phyloP scores from a whole-genome alignment of 2,113 vertebrate genomes.

The Ctenodactylus gundi region DNA sequence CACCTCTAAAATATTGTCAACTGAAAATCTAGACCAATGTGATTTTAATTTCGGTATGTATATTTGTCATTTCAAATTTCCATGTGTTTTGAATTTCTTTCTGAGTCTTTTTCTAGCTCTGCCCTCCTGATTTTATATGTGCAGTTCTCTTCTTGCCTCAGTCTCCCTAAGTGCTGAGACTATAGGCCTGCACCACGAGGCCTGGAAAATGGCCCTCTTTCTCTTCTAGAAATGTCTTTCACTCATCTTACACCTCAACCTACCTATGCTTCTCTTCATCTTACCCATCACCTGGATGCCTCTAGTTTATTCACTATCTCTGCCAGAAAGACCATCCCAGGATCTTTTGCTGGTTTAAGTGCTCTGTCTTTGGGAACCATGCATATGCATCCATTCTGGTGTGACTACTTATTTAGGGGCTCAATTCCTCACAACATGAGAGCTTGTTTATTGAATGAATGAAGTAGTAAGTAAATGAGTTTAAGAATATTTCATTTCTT shows the following conservation, averaged over 20 bases:
- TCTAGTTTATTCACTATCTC: not conserved
- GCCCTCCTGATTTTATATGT: not conserved
- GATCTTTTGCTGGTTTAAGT: not conserved
- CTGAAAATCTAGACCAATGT: not conserved
- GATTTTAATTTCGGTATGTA: not conserved
- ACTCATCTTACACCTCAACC: not conserved
- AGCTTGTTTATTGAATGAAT: not conserved
- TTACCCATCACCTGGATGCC: not conserved
- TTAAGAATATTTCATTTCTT: not conserved
- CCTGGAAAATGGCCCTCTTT: too few species aligned
- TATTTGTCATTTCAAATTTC: not conserved
- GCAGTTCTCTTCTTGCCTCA: too few species aligned
- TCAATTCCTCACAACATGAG: not conserved
- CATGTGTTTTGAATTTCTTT: not conserved
- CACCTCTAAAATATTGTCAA: not conserved
- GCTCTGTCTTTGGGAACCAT: not conserved
- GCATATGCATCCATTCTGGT: not conserved
- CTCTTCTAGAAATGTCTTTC: not conserved
- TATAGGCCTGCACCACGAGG: too few species aligned
- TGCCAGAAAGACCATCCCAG: not conserved
- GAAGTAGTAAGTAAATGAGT: not conserved
- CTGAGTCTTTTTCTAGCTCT: not conserved
- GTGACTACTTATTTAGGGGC: not conserved
- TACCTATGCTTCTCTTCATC: not conserved
- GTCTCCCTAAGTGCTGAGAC: not conserved